A percentile compares a stretch with the other conserved stretches of the same genome.
Conservation (phyloP, 1,140 invertebrate species). For the Drosophila sulfurigaster region DNA sequence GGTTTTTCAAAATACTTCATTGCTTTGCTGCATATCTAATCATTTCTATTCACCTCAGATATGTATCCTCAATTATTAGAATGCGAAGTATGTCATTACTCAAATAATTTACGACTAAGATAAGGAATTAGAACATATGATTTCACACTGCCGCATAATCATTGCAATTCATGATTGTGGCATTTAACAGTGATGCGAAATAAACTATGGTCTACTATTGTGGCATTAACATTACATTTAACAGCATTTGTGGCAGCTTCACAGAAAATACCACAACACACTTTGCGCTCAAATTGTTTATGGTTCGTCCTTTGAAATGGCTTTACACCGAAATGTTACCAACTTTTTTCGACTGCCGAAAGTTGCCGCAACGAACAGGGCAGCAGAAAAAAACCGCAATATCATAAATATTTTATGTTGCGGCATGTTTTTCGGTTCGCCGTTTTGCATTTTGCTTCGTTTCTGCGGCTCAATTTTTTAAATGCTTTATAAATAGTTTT, state of each 20-base stretch:
- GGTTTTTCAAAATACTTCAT: no score
- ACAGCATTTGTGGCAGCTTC: slow-evolving; percentile 62
- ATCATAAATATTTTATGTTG: slow-evolving; percentile 81
- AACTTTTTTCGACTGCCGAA: slow-evolving; percentile 50
- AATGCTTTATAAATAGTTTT: slow-evolving; percentile 56
- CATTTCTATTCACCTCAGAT: no score
- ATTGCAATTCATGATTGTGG: not conserved
- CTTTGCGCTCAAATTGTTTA: slow-evolving; percentile 68
- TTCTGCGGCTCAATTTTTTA: slow-evolving; percentile 42
- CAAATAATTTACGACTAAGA: no score
- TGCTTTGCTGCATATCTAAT: no score
- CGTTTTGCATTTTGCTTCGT: slow-evolving; percentile 39
- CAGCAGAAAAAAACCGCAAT: slow-evolving; percentile 59
- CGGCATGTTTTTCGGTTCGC: slow-evolving; percentile 56
- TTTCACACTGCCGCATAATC: not conserved
- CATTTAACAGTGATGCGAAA: not conserved
- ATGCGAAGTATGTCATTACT: no score
- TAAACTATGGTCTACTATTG: slow-evolving; percentile 20
- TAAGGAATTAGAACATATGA: no score
- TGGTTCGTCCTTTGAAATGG: slow-evolving; percentile 41
- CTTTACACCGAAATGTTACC: slow-evolving; percentile 18
- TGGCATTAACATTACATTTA: slow-evolving; percentile 70
- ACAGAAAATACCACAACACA: slow-evolving; percentile 40
- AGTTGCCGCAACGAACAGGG: slow-evolving; percentile 58
- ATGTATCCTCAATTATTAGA: no score